Percentiles rank a stretch among this genome's conserved stretches.
Conservation (phyloP, 2,113 vertebrate species). For the Stegostoma tigrinum region DNA sequence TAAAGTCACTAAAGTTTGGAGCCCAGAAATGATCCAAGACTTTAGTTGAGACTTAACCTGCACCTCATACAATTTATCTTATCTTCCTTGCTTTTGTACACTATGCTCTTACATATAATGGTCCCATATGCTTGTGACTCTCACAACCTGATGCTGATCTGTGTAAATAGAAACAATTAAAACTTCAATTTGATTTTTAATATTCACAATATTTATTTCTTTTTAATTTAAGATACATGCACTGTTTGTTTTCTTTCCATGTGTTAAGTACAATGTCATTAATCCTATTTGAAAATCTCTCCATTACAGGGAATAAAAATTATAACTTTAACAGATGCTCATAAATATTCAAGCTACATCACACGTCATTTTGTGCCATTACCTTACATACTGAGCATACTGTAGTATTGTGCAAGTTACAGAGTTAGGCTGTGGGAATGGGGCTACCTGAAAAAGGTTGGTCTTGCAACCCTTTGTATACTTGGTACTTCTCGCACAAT, state of each 20-base stretch:
- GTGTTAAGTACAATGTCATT: background rate
- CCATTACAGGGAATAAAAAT: background rate
- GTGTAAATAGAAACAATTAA: background rate
- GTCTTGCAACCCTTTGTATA: background rate
- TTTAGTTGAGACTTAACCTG: background rate
- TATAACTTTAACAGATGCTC: background rate
- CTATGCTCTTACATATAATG: background rate
- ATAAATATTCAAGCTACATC: background rate
- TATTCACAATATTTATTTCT: background rate
- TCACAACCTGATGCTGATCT: background rate
- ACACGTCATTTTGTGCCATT: background rate
- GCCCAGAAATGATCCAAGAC: background rate
- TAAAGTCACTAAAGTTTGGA: background rate
- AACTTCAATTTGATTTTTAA: background rate
- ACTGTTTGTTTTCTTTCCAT: background rate
- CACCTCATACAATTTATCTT: background rate
- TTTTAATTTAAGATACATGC: background rate
- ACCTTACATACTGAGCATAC: background rate
- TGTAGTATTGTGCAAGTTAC: background rate
- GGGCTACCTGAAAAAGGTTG: background rate
- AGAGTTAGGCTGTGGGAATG: background rate
- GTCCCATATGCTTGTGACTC: background rate
- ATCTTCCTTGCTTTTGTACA: background rate
- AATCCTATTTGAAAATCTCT: background rate
- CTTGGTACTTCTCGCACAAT: background rate